These are phyloP conservation scores for Microplitis demolitor DNA, from an alignment of 1,140 invertebrate genomes.

Conservation along the genomic window DNA sequence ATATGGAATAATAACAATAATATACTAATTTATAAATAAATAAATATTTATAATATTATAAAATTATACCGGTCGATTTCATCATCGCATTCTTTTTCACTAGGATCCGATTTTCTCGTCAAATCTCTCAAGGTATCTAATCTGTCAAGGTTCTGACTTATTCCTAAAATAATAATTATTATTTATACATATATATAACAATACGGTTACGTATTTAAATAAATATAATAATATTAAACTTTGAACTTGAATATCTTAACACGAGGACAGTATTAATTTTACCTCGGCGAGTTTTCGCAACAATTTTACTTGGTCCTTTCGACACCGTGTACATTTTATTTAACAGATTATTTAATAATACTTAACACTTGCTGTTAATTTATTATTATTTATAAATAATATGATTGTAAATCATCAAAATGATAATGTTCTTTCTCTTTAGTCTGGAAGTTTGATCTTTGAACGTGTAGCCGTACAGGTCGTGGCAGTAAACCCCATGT, in stretches of 20 bases:
- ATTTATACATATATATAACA: neutral
- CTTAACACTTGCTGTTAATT: neutral
- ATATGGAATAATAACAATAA: neutral
- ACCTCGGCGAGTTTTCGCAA: slow-evolving; percentile 83
- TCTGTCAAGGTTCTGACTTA: slow-evolving; percentile 71
- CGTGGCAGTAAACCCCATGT: slow-evolving; percentile 6
- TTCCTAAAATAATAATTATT: slow-evolving; percentile 58
- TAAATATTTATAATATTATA: neutral
- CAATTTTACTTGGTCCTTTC: slow-evolving; percentile 84
- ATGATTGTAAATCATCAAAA: slow-evolving; percentile 15
- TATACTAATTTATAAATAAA: neutral
- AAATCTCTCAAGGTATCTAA: slow-evolving; percentile 71
- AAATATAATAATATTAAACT: slow-evolving; percentile 16
- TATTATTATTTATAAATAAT: slow-evolving; percentile 5
- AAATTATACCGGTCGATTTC: slow-evolving; percentile 64
- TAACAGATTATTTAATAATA: neutral
- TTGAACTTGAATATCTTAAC: neutral
- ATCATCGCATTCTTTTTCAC: slow-evolving; percentile 61
- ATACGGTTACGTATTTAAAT: slow-evolving; percentile 6
- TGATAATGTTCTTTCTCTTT: slow-evolving; percentile 8
- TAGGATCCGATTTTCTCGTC: slow-evolving; percentile 65
- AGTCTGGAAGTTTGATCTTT: slow-evolving; percentile 14
- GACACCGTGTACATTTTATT: slow-evolving; percentile 79
- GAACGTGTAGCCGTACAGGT: neutral
- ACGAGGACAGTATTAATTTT: slow-evolving; percentile 27